Conservation (phyloP, 2,797 vertebrate genomes). For the Pantherophis alleghaniensis region DNA sequence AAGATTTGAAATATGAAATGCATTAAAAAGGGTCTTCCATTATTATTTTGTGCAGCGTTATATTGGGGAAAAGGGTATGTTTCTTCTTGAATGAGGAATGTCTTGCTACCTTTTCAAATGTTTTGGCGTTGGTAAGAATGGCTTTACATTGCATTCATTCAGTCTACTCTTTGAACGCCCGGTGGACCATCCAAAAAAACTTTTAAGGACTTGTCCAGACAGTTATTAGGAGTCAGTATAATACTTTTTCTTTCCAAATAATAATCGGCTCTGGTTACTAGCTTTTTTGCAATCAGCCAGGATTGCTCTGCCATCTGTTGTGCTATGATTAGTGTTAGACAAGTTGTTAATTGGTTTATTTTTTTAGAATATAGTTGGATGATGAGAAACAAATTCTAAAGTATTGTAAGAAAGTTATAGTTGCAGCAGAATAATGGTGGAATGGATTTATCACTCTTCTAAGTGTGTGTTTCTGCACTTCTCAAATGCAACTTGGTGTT, state of each 20-base stretch:
- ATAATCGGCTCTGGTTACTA: neutral
- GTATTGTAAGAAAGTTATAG: neutral
- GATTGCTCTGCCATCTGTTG: neutral
- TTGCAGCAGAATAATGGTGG: neutral
- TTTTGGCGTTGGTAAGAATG: neutral
- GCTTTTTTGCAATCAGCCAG: neutral
- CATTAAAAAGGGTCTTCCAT: neutral
- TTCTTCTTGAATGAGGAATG: neutral
- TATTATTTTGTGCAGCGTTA: neutral
- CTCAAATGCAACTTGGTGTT: neutral
- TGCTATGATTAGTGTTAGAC: neutral
- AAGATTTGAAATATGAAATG: too few relatives aligned
- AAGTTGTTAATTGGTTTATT: neutral
- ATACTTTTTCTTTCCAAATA: neutral
- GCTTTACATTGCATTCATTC: neutral
- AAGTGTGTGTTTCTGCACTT: neutral
- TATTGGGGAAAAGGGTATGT: neutral
- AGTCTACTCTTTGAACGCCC: neutral
- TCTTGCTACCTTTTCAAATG: neutral
- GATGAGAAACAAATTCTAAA: neutral
- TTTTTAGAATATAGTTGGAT: neutral
- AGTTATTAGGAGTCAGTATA: neutral
- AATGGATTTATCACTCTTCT: neutral
- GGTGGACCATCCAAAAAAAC: neutral
- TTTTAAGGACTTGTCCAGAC: neutral